Percentiles rank a stretch among this genome's conserved stretches.
These are phyloP conservation scores for Capitulum mitella DNA, from an alignment of 2,888 invertebrate species.

Conservation along the genomic window DNA sequence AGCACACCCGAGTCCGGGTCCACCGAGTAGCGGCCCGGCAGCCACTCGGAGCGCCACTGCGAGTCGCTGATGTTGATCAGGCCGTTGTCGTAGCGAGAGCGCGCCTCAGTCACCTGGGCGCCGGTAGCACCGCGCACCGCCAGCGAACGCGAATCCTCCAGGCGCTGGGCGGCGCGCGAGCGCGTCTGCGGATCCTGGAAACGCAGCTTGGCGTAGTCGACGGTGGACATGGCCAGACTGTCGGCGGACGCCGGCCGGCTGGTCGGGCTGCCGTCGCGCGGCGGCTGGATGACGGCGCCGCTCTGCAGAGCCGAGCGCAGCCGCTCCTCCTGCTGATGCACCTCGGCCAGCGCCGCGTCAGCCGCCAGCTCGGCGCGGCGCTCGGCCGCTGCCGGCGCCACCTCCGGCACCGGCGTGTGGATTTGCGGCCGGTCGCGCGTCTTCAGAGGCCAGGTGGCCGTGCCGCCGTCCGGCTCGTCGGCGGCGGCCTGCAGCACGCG, in stretches of 20 bases:
- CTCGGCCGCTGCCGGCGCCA: slow-evolving; percentile 3
- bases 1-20: slow-evolving; percentile 35
- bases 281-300: slow-evolving; percentile 27
- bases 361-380: slow-evolving; percentile 28
- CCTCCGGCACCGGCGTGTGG: not conserved
- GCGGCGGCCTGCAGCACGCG: slow-evolving; percentile 32
- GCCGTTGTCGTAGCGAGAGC: slow-evolving; percentile 40
- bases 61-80: slow-evolving; percentile 32
- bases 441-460: slow-evolving; percentile 43
- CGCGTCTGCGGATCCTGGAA: slow-evolving; percentile 54
- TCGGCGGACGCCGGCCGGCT: slow-evolving; percentile 22
- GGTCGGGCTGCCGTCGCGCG: slow-evolving; percentile 25
- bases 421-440: slow-evolving; percentile 28
- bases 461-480: slow-evolving; percentile 36
- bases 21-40: slow-evolving; percentile 29
- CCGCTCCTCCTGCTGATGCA: slow-evolving; percentile 20
- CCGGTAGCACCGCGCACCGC: slow-evolving; percentile 33
- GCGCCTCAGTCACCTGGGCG: slow-evolving; percentile 39
- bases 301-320: slow-evolving; percentile 18
- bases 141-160: slow-evolving; percentile 40
- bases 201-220: slow-evolving; percentile 59
- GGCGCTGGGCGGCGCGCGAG: slow-evolving; percentile 45
- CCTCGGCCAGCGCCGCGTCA: slow-evolving; percentile 16
- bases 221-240: slow-evolving; percentile 48
- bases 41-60: slow-evolving; percentile 34